Conservation (phyloP, 2,797 vertebrate species). For the Tokudaia tokunoshimensis region DNA sequence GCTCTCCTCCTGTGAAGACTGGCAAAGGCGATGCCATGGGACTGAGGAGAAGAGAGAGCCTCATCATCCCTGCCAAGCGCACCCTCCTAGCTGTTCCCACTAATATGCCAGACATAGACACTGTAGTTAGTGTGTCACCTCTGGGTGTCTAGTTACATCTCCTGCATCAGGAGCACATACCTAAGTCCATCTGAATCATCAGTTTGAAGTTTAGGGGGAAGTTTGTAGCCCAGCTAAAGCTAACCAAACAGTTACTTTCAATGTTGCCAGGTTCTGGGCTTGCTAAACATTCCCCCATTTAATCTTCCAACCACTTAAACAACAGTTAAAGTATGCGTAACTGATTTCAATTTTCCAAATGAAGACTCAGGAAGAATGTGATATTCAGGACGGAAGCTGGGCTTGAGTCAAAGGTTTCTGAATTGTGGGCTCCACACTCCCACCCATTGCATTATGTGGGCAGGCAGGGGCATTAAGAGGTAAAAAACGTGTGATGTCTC, state of each 20-base stretch:
- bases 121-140: background rate
- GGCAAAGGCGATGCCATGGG: background rate
- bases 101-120: background rate
- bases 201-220: background rate
- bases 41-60: background rate
- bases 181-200: background rate
- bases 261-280: background rate
- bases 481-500: conserved; percentile 27
- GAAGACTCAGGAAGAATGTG: conserved; percentile 14
- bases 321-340: background rate
- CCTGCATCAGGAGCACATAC: background rate
- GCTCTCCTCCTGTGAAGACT: background rate
- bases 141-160: background rate
- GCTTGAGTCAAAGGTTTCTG: conserved; percentile 15
- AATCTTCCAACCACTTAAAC: background rate
- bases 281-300: background rate
- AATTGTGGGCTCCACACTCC: background rate
- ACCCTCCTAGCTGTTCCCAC: background rate
- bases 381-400: background rate
- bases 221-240: background rate
- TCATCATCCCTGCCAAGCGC: background rate
- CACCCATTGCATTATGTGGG: background rate
- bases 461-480: background rate
- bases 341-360: background rate
- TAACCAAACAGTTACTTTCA: background rate